phyloP scores from a whole-genome alignment of 2,113 vertebrate genomes.

The Zapornia atra region DNA sequence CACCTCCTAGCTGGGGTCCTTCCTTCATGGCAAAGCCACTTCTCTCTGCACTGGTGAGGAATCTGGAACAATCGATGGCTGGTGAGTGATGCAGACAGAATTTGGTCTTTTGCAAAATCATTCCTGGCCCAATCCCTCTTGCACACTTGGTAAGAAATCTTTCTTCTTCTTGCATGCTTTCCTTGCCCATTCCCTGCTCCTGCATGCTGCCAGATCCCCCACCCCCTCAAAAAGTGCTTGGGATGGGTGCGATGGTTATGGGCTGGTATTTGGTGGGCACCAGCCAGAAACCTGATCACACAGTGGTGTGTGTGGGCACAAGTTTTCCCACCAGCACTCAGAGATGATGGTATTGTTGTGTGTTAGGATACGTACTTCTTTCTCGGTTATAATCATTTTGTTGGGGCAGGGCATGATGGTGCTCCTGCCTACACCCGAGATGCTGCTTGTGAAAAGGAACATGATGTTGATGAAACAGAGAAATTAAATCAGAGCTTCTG shows the following conservation, averaged over 20 bases:
- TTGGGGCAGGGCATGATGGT: neutral
- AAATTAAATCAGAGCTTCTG: neutral
- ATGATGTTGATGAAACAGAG: neutral
- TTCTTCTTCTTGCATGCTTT: neutral
- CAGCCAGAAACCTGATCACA: neutral
- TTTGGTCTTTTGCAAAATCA: neutral
- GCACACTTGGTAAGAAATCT: neutral
- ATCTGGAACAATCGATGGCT: neutral
- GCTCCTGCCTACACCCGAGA: neutral
- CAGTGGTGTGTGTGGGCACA: neutral
- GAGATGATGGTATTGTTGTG: neutral
- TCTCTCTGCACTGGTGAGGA: neutral
- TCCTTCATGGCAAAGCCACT: neutral
- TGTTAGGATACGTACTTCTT: neutral
- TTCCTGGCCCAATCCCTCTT: neutral
- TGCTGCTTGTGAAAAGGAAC: neutral
- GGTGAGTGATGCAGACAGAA: neutral
- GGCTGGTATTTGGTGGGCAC: neutral
- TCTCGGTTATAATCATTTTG: neutral
- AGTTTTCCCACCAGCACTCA: neutral
- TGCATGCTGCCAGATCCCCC: neutral
- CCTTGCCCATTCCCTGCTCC: neutral
- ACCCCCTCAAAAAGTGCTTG: fast-evolving
- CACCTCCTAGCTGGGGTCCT: neutral
- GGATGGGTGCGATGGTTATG: neutral